Evolutionary conservation across 2,113 vertebrate genomes (phyloP).

Genomic region (Aldabrachelys gigantea): DNA sequence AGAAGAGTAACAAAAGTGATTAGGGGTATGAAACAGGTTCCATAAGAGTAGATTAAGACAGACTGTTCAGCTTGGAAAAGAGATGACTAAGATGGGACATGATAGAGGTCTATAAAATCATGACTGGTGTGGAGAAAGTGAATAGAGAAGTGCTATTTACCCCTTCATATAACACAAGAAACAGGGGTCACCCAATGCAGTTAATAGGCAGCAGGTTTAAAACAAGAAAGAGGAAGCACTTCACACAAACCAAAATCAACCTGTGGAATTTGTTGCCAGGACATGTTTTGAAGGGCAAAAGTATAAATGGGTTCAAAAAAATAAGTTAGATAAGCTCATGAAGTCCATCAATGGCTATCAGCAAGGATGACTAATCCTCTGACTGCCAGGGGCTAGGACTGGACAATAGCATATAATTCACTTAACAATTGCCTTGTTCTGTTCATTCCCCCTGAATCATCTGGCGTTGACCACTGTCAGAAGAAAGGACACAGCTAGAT

Average conservation of each 20-base stretch:
- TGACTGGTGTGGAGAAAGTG: too few species aligned
- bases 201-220: too few species aligned
- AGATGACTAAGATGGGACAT: too few species aligned
- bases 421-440: neutral
- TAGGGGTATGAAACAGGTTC: too few species aligned
- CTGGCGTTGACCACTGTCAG: neutral
- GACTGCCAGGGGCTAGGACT: neutral
- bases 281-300: neutral
- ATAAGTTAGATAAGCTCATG: neutral
- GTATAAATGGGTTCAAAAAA: neutral
- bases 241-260: neutral
- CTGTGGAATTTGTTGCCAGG: neutral
- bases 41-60: too few species aligned
- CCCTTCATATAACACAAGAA: too few species aligned
- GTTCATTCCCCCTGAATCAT: neutral
- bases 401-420: neutral
- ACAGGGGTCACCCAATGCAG: too few species aligned
- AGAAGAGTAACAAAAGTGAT: too few species aligned
- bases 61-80: too few species aligned
- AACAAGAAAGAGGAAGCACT: too few species aligned
- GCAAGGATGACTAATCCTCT: neutral
- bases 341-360: neutral
- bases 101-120: too few species aligned
- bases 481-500: neutral
- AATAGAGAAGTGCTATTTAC: too few species aligned